phyloP scores from a whole-genome alignment of 1,140 invertebrate species.

The Papilio xuthus region DNA sequence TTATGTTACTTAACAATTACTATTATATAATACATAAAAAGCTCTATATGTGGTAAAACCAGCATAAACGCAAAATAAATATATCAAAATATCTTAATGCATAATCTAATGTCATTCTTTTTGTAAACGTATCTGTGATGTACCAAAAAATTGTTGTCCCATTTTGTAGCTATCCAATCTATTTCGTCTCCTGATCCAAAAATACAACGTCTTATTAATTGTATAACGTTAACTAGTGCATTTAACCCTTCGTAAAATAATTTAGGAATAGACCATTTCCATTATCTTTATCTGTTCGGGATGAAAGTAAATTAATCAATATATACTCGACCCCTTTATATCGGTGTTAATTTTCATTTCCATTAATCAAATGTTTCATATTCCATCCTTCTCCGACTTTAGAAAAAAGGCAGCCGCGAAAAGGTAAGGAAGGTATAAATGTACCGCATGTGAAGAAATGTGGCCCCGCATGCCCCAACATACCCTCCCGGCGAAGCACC shows the following conservation, averaged over 20 bases:
- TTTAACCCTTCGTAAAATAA: background rate
- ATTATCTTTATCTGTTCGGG: background rate
- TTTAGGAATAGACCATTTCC: background rate
- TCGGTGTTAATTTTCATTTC: conserved; percentile 64
- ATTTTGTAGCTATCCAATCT: no score
- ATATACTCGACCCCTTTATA: conserved; percentile 45
- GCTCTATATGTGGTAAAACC: no score
- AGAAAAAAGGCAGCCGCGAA: conserved; percentile 92
- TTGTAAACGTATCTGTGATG: no score
- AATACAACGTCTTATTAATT: background rate
- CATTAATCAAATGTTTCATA: conserved; percentile 81
- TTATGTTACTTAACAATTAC: no score
- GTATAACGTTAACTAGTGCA: background rate
- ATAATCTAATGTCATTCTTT: no score
- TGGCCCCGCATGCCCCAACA: conserved; percentile 73
- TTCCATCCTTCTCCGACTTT: conserved; percentile 80
- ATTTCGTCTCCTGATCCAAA: background rate
- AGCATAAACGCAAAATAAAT: no score
- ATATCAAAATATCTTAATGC: no score
- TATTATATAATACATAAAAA: no score
- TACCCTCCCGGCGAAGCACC: conserved; percentile 42
- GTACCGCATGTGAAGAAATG: conserved; percentile 69
- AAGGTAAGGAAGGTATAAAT: conserved; percentile 85
- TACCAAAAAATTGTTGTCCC: no score
- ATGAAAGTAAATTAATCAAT: conserved; percentile 3